Evolutionary conservation across 2,888 invertebrate genomes (phyloP), one percentile per base, ranked within the genome.

Genomic region (Stomorhina lunata): DNA sequence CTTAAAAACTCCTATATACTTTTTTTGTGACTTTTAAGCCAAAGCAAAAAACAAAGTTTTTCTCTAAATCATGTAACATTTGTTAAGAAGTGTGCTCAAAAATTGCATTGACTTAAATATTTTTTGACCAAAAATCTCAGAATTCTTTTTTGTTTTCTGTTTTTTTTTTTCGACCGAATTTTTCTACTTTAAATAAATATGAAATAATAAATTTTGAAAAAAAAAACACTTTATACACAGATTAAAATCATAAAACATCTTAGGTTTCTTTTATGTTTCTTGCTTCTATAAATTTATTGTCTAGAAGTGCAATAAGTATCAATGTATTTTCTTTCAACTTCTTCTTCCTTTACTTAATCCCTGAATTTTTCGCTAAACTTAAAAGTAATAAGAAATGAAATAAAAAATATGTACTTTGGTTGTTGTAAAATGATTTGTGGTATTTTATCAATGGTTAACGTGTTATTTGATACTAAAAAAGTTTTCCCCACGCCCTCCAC

Each of bases 391-490:
- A 68, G 57, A 77, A 59, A 20, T 43, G 43, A 53, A 69, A 77
- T 43, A 63, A 69, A 53, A 69, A 25, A n/a, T n/a, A n/a, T 22
- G 20, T 40, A 32, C 61, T 53, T 32, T 53, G 66, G 79, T 66
- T 80, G 72, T 25, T 71, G 37, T 53, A 61, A 68, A 81, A 77
- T 81, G 69, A 78, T 78, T 81, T 78, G 73, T 65, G 40, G 15
- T 73, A 12, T 71, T 75, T 65, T 78, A 75, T 82, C 79, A 79
- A 79, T 78, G 73, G 72, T 59, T 65, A 79, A 82, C 65, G 59
- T 82, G 50, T 65, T 79, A 82, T 79, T 82, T 79, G 53, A 75
- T 55, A 69, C 17, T 20, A 63, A 55, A 65, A n/a, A 77, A 53
- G 53, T 68, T 68, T 55, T 48, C 15, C 17, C n/a, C 12, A 0